Base-by-base conservation (phyloP, 2,113 vertebrate species). In the Catharus minimus region DNA sequence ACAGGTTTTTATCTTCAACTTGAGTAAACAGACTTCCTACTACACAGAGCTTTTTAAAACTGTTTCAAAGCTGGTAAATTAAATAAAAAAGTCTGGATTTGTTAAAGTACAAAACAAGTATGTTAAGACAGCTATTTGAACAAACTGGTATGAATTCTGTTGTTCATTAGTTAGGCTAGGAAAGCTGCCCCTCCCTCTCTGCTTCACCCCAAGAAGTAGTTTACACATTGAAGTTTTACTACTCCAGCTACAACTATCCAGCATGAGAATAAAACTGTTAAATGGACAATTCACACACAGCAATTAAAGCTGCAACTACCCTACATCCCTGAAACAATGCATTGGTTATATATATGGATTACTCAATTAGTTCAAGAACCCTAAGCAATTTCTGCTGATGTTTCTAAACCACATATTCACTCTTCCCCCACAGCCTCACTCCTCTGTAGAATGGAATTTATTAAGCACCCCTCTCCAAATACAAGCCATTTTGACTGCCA, bases 41-140 rank as follows among this genome's bases (percentile, higher is more conserved):
- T 50, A 52, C 49, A 27, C 6, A 64, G 16, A 58, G 9, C 9
- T 62, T 82, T 83, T 56, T 61, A 71, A 27, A 36, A 75, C 13
- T 22, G 28, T 38, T 83, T 78, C 30, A 68, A 24, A 91, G n/a
- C 19, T 57, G 16, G 9, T 33, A 46, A 47, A 55, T n/a, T 33
- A 46, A 47, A 55, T n/a, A 2, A 21, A 50, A 26, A 68, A 26
- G 18, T 1, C 2, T 47, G 15, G 32, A 23, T 46, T 50, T 14
- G 5, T 10, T 1, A 4, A 80, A n/a, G 6, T 20, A 66, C 0
- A 2, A n/a, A 92, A 30, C 8, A 50, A 78, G 16, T 27, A 5
- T 1, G 1, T 67, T 84, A 80, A 38, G 8, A 18, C 13, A 66
- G 2, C 14, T 6, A 44, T 26, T 43, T 38, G 41, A 79, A 72